Base-by-base conservation (phyloP, 2,113 vertebrate genomes). In the Labeo catla region DNA sequence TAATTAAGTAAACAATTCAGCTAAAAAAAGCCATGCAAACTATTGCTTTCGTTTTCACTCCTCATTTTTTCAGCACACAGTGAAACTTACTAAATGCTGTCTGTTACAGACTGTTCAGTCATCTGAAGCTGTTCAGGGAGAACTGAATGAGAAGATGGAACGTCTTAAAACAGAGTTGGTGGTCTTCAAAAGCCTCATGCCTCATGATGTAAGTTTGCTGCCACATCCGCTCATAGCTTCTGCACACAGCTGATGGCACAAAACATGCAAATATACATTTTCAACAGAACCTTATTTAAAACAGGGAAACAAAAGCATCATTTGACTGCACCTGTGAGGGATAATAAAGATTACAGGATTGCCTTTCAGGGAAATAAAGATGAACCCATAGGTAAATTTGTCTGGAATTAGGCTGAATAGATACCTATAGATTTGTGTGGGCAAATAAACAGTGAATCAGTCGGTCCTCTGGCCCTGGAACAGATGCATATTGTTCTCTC, bases 171-270 rank as follows among this genome's bases (percentile, higher is more conserved):
- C 96, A 0, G 96, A 97, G 70, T 95, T 97, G 47, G 96, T 97
- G 84, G 96, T 97, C 88, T 97, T 97, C 93, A 97, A 96, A 92
- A 95, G 96, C 88, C 95, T 97, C 87, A 96, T 97, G 96, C 96
- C 95, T 91, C 10, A 59, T 54, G 96, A 97, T 19, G 96, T 97
- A 93, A 96, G 96, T 96, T 91, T 63, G 13, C 57, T 39, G 13
- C 15, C 8, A 6, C 63, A 74, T 63, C 28, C n/a, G 21, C 12
- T 77, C 11, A 16, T 47, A 39, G 3, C 13, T 81, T 81, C 59
- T 23, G 21, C 39, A 80, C 77, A 21, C 11, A 34, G 19, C 47
- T 50, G 12, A 39, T 61, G 54, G 21, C 43, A 45, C 28, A 83
- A 70, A 39, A 43, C 50, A 72, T 72, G 34, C 82, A 73, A 68